Evolutionary conservation across 1,140 invertebrate genomes (phyloP), one percentile per base, ranked within the genome.

Genomic region (Neuroterus valhalla): DNA sequence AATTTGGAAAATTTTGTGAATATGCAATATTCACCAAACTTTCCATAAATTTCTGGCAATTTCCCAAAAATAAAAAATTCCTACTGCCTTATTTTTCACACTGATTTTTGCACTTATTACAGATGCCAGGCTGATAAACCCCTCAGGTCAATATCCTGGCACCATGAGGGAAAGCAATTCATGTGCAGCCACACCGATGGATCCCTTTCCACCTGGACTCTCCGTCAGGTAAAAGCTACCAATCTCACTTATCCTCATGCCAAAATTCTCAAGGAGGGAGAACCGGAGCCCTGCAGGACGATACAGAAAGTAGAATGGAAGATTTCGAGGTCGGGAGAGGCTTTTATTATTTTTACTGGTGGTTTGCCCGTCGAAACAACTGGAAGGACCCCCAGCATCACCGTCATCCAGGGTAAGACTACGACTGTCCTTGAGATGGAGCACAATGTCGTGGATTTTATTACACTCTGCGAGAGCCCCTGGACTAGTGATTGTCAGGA

Each of bases 391-490:
- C 97, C 98, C 76, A 97, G 96, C 89, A 95, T 99, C 85, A 98
- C 98, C 17, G 96, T 99, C 74, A 96, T 98, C 85, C 96, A 97
- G 88, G 96, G 95, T 69, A 97, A 97, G 91, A 95, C 94, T 76
- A 98, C 97, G 46, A 99, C 98, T 1, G 97, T 99, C 66, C 91
- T 99, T 77, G 98, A 99, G 92, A 99, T 99, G 98, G 98, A 99
- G 85, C 97, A 99, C 90, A 96, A 95, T 86, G 97, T 99, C 67
- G 93, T 99, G 67, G 98, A 99, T 92, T 99, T 99, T 92, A 94
- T 99, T 82, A 96, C 96, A 38, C 91, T 99, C 21, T 98, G 96
- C 91, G 96, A 99, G 89, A 98, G 95, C 82, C 97, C 97, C 26
- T 99, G 96, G 92, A 92, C 93, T 70, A 96, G 95, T 87, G 97